Evolutionary conservation across 2,888 invertebrate species (phyloP).

Genomic region (Azorinus chamasolen): DNA sequence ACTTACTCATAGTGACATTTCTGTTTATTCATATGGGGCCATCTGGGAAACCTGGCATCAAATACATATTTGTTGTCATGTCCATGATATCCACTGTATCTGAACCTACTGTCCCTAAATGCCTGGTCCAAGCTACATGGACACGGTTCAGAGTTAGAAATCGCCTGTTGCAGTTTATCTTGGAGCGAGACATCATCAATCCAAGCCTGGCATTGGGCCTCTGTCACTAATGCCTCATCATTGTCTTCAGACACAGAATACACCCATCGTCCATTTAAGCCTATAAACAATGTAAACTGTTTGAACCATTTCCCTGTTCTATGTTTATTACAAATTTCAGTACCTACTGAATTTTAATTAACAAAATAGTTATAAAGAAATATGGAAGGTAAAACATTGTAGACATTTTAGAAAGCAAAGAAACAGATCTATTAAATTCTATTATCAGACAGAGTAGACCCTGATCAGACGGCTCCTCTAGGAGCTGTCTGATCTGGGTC

Average conservation of each 20-base stretch:
- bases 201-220: slow-evolving; percentile 16
- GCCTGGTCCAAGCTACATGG: slow-evolving; percentile 44
- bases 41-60: slow-evolving; percentile 15
- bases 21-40: background rate
- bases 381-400: too few relatives aligned
- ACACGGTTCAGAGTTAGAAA: slow-evolving; percentile 8
- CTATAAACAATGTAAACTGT: background rate
- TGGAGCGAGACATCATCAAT: background rate
- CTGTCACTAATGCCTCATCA: background rate
- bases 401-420: too few relatives aligned
- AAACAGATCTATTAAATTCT: too few relatives aligned
- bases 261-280: too few relatives aligned
- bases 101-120: slow-evolving; percentile 35
- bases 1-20: slow-evolving; percentile 39
- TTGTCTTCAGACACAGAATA: background rate
- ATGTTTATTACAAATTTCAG: too few relatives aligned
- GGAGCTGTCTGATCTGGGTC: too few relatives aligned
- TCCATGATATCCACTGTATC: background rate
- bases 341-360: too few relatives aligned
- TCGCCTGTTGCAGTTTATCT: background rate
- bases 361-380: too few relatives aligned
- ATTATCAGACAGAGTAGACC: too few relatives aligned
- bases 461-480: too few relatives aligned
- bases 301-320: too few relatives aligned
- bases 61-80: background rate